Percentiles rank a stretch among this genome's conserved stretches.
phyloP scores from a whole-genome alignment of 1,140 invertebrate species.

The Galendromus occidentalis region DNA sequence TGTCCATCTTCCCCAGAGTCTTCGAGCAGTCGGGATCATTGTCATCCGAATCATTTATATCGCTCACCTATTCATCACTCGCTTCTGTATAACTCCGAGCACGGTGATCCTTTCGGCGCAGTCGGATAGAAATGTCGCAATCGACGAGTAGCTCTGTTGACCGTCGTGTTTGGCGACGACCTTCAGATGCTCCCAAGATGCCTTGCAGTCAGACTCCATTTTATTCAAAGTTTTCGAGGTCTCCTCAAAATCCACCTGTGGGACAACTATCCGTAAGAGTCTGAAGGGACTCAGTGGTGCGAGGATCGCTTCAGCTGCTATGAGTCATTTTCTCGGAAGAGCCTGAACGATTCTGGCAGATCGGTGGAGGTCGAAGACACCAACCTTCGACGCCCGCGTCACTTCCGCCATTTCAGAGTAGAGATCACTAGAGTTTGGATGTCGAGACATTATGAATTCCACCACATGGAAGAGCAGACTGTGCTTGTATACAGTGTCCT shows the following conservation, averaged over 20 bases:
- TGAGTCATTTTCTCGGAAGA: no score
- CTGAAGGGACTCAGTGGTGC: no score
- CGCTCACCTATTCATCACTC: conserved; percentile 62
- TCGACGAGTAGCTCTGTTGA: conserved; percentile 27
- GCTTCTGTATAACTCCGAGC: conserved; percentile 63
- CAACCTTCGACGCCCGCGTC: conserved; percentile 55
- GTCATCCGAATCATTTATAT: no score
- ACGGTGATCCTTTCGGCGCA: conserved; percentile 92
- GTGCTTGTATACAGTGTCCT: conserved; percentile 96
- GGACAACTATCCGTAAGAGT: neutral
- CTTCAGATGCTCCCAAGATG: conserved; percentile 91
- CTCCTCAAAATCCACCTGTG: conserved; percentile 72
- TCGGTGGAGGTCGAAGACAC: neutral
- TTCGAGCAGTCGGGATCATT: no score
- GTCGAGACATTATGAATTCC: conserved; percentile 90
- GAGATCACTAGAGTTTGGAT: conserved; percentile 76
- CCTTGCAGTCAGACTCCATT: conserved; percentile 85
- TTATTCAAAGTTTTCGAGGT: conserved; percentile 60
- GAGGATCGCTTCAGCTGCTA: no score
- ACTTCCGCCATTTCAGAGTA: conserved; percentile 92
- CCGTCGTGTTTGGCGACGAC: conserved; percentile 87
- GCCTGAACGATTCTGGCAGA: no score
- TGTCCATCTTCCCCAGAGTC: no score
- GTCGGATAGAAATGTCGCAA: conserved; percentile 86
- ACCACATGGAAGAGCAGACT: conserved; percentile 90